Conservation (phyloP, 1,140 invertebrate genomes). For the Bombus balteatus region DNA sequence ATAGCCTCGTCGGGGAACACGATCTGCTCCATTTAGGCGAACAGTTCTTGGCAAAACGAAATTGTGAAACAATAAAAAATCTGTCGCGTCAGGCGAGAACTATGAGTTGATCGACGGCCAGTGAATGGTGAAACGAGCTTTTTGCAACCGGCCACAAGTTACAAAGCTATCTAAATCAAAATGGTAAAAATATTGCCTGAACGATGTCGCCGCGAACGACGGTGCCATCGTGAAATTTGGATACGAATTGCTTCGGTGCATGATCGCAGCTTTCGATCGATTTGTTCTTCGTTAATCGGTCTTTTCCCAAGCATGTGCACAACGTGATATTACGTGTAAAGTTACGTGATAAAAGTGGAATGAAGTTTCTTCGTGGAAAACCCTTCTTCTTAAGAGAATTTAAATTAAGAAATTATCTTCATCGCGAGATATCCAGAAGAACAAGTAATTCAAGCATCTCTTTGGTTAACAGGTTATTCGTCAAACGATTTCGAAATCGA, state of each 20-base stretch:
- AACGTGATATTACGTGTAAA: background rate
- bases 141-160: background rate
- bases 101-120: slow-evolving; percentile 22
- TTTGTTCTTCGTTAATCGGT: background rate
- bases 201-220: background rate
- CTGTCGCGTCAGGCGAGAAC: background rate
- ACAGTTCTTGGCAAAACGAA: background rate
- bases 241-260: background rate
- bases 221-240: background rate
- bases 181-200: slow-evolving; percentile 22
- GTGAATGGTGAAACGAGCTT: background rate
- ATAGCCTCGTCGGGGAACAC: background rate
- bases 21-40: background rate
- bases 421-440: no score
- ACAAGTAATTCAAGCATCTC: no score
- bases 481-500: no score
- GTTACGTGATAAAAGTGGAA: background rate
- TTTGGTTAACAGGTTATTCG: no score
- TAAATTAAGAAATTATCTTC: no score
- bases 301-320: background rate
- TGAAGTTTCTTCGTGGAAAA: background rate
- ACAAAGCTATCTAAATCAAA: slow-evolving; percentile 6
- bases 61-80: background rate
- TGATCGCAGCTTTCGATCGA: background rate
- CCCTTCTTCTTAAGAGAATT: background rate